phyloP scores from a whole-genome alignment of 64 coral and sea anemone species.

The Trachythela sp. region DNA sequence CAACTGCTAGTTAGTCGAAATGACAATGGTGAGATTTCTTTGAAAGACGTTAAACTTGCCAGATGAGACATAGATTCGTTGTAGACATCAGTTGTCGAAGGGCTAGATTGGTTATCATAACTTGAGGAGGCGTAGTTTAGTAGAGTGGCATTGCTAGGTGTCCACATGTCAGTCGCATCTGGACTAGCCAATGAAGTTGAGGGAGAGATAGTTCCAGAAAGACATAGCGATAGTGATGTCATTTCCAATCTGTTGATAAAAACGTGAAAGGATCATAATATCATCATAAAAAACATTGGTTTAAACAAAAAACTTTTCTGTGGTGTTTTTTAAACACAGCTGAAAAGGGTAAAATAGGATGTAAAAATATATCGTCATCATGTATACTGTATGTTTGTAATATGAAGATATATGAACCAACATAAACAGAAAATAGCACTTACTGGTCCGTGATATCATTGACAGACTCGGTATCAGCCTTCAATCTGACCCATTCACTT shows the following conservation, averaged over 20 bases:
- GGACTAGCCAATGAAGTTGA: not conserved
- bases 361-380: not conserved
- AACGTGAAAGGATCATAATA: not conserved
- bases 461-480: not conserved
- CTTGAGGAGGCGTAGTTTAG: not conserved
- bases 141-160: not conserved
- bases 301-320: not conserved
- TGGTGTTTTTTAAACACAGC: not conserved
- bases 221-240: not conserved
- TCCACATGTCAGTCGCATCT: not conserved
- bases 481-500: not conserved
- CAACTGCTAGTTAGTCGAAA: not conserved
- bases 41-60: not conserved
- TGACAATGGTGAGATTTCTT: not conserved
- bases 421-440: not conserved
- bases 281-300: not conserved
- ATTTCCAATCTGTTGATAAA: not conserved
- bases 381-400: not conserved
- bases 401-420: not conserved
- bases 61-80: not conserved
- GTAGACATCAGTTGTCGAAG: constrained; percentile 7
- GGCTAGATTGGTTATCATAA: constrained; percentile 3
- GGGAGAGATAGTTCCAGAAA: not conserved
- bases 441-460: not conserved
- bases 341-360: not conserved